These are phyloP conservation scores for Betta splendens DNA, from an alignment of 2,797 vertebrate genomes.

Conservation along the genomic window DNA sequence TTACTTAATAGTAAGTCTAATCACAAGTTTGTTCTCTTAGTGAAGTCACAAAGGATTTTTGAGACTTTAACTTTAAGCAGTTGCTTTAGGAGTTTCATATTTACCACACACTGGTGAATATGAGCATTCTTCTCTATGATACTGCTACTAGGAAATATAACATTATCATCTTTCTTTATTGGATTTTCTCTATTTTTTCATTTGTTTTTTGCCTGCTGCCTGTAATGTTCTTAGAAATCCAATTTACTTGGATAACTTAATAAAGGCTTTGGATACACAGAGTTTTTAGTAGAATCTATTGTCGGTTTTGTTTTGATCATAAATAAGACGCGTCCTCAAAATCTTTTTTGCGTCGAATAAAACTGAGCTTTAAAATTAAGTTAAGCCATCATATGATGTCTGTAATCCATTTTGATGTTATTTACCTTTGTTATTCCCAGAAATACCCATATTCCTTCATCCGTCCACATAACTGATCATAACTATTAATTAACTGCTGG, in stretches of 20 bases:
- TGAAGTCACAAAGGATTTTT: no score
- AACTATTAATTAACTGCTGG: not conserved
- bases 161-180: not conserved
- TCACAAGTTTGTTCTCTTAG: not conserved
- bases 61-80: no score
- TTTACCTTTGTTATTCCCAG: not conserved
- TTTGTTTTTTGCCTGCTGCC: not conserved
- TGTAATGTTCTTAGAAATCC: not conserved
- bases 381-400: not conserved
- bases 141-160: no score
- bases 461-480: not conserved
- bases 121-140: no score
- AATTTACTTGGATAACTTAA: not conserved
- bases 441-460: not conserved
- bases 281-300: not conserved
- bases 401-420: not conserved
- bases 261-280: not conserved
- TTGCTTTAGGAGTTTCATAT: no score
- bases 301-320: not conserved
- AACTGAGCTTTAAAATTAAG: not conserved
- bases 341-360: not conserved
- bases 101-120: no score
- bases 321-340: not conserved
- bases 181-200: not conserved
- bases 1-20: no score